Percentiles rank a stretch among this genome's conserved stretches.
phyloP scores from a whole-genome alignment of 2,797 vertebrate species.

The Echiichthys vipera region DNA sequence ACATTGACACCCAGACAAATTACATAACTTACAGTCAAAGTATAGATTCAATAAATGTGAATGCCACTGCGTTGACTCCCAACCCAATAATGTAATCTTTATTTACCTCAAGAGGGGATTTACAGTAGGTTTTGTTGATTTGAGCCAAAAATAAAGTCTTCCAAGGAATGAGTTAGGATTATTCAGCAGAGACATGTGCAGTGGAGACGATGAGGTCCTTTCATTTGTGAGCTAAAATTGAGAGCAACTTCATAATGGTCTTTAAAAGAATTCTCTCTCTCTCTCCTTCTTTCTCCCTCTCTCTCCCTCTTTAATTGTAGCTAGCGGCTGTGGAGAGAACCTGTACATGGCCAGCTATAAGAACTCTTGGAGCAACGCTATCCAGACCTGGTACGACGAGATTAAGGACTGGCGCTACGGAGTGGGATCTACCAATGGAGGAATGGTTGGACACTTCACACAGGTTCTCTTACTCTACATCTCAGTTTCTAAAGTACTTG shows the following conservation, averaged over 20 bases:
- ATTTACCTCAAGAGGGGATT: not conserved
- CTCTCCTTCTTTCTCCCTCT: too few species aligned
- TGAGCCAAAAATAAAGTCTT: not conserved
- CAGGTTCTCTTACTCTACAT: slow-evolving; percentile 59
- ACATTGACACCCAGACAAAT: not conserved
- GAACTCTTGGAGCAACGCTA: slow-evolving; percentile 72
- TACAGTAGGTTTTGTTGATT: not conserved
- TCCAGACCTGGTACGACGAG: slow-evolving; percentile 84
- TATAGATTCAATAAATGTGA: not conserved
- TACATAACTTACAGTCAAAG: not conserved
- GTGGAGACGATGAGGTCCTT: not conserved
- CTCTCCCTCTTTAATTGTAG: slow-evolving; percentile 65
- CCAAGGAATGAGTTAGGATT: too few species aligned
- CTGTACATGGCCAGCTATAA: slow-evolving; percentile 83
- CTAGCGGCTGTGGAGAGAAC: slow-evolving; percentile 85
- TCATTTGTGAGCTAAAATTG: too few species aligned
- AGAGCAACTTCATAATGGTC: not conserved
- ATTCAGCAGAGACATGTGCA: not conserved
- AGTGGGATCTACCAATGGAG: slow-evolving; percentile 65
- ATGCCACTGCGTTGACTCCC: not conserved
- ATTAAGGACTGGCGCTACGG: slow-evolving; percentile 81
- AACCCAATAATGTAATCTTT: not conserved
- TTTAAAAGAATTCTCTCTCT: not conserved
- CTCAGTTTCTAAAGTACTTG: not conserved
- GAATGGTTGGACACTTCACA: slow-evolving; percentile 64